These are phyloP conservation scores for Ophiothrix spiculata DNA, from an alignment of 35 echinoderm and acorn worm species.

Conservation along the genomic window DNA sequence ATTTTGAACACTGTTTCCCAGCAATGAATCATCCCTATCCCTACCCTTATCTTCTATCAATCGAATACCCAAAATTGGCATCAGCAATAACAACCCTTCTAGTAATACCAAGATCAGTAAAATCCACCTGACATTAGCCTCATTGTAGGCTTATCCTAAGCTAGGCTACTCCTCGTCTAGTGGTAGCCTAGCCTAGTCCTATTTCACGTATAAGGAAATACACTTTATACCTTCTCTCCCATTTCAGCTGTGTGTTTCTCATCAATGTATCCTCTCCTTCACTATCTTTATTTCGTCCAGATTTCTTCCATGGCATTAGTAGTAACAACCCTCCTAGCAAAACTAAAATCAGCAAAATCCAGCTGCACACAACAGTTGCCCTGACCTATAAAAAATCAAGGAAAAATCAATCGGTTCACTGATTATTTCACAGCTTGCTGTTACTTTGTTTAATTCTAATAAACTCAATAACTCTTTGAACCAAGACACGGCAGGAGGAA, in stretches of 20 bases:
- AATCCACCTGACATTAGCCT: neutral
- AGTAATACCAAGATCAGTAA: neutral
- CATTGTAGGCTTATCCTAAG: neutral
- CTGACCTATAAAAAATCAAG: neutral
- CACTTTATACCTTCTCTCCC: constrained; percentile 8
- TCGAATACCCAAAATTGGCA: neutral
- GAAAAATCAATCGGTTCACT: too few relatives aligned
- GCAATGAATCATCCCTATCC: neutral
- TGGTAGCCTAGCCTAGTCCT: too few relatives aligned
- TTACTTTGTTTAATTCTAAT: too few relatives aligned
- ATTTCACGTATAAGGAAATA: too few relatives aligned
- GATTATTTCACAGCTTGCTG: too few relatives aligned
- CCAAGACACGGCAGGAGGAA: too few relatives aligned
- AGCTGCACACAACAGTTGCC: neutral
- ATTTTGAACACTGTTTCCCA: too few relatives aligned
- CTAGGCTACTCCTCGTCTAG: too few relatives aligned
- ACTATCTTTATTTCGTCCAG: neutral
- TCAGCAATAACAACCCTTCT: neutral
- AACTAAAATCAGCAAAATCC: neutral
- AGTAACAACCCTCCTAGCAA: neutral
- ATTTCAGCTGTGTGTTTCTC: neutral
- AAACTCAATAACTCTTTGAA: too few relatives aligned
- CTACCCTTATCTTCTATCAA: neutral
- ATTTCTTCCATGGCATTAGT: neutral
- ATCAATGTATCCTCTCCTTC: neutral